These are phyloP conservation scores for Hystrix cristata DNA, from an alignment of 2,113 vertebrate genomes.

Conservation along the genomic window DNA sequence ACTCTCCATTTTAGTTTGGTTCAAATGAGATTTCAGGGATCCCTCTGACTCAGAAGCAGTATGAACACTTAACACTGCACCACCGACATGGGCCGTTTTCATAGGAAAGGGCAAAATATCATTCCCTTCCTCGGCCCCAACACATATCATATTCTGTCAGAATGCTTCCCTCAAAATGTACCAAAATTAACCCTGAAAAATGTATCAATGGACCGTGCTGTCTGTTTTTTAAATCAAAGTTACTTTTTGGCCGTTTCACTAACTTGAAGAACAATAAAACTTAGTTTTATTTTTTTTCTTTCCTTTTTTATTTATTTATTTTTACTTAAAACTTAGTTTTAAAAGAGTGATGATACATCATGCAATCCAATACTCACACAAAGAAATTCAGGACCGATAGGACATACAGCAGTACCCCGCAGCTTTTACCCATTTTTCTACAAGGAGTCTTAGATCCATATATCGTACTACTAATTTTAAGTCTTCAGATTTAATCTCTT, in stretches of 20 bases:
- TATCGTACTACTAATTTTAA: neutral
- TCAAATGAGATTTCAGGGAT: neutral
- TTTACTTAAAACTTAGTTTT: neutral
- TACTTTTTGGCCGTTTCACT: slow-evolving; percentile 40
- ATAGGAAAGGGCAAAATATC: neutral
- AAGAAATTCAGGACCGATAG: neutral
- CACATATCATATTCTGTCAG: neutral
- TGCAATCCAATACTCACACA: neutral
- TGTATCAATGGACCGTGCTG: neutral
- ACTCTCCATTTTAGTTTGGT: slow-evolving; percentile 5
- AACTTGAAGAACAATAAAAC: slow-evolving; percentile 24
- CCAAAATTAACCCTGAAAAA: slow-evolving; percentile 20
- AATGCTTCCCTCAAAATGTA: neutral
- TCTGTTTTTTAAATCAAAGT: neutral
- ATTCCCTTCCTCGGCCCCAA: neutral
- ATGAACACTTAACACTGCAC: slow-evolving; percentile 12
- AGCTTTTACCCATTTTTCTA: neutral
- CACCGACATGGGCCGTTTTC: slow-evolving; percentile 59
- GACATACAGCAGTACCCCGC: neutral
- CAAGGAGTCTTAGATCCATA: neutral
- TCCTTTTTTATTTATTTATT: too few species aligned
- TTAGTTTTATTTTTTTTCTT: neutral
- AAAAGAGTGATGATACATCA: neutral
- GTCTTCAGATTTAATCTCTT: neutral
- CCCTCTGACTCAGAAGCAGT: slow-evolving; percentile 17